Evolutionary conservation across 2,888 invertebrate species (phyloP).

Genomic region (Himalopsyche anomala): DNA sequence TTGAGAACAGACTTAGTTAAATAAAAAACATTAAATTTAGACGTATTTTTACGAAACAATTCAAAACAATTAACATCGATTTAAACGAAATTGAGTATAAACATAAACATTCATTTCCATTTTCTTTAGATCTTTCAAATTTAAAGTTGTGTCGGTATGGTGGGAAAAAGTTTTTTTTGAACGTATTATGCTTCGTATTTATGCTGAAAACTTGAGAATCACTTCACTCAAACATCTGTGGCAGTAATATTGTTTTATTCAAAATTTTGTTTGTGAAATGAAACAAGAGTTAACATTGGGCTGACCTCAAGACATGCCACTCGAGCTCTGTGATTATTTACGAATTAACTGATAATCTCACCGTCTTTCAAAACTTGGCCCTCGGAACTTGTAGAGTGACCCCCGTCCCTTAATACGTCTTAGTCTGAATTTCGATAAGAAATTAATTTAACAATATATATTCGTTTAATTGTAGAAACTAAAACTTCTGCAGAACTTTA

Average conservation of each 20-base stretch:
- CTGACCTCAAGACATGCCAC: neutral
- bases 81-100: too few species aligned
- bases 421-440: neutral
- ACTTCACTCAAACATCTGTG: neutral
- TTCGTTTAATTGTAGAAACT: too few species aligned
- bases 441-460: neutral
- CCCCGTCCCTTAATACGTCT: neutral
- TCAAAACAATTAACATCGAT: too few species aligned
- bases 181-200: too few species aligned
- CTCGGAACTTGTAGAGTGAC: neutral
- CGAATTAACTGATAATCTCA: neutral
- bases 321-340: neutral
- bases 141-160: too few species aligned
- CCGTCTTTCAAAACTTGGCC: constrained; percentile 7
- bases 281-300: constrained; percentile 9
- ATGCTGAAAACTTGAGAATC: neutral
- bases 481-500: too few species aligned
- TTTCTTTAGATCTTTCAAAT: too few species aligned
- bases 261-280: neutral
- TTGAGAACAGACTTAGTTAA: too few species aligned
- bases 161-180: too few species aligned
- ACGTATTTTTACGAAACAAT: too few species aligned
- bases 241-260: neutral
- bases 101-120: too few species aligned
- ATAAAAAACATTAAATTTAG: too few species aligned